Evolutionary conservation across 2,797 vertebrate genomes (phyloP).

Genomic region (Pseudomugil gertrudae): DNA sequence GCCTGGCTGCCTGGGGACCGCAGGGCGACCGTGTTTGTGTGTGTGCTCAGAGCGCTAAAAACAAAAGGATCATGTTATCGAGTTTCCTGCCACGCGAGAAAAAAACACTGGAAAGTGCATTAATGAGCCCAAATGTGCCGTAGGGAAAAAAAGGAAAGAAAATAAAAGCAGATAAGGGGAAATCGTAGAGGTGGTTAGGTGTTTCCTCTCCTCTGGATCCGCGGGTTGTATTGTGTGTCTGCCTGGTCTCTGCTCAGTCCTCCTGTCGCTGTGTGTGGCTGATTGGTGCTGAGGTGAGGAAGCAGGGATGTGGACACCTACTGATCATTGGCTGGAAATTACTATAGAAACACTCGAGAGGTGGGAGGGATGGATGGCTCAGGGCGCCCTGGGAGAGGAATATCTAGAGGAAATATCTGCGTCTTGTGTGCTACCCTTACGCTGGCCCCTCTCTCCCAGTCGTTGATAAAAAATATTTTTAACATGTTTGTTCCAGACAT

Average conservation of each 20-base stretch:
- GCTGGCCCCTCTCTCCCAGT: conserved; percentile 5
- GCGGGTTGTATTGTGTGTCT: conserved; percentile 71
- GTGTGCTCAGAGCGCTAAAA: conserved; percentile 69
- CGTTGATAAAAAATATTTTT: conserved; percentile 29
- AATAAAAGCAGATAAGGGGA: neutral
- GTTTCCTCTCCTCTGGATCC: conserved; percentile 75
- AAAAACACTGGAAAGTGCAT: conserved; percentile 68
- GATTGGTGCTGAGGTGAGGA: conserved; percentile 92
- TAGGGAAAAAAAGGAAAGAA: neutral
- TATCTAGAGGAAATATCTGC: conserved; percentile 67
- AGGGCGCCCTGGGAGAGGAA: conserved; percentile 71
- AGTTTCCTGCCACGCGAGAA: conserved; percentile 68
- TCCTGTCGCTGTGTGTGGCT: conserved; percentile 92
- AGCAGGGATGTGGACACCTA: conserved; percentile 91
- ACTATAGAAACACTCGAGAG: conserved; percentile 90
- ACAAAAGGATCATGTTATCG: conserved; percentile 81
- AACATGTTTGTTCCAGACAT: conserved; percentile 57
- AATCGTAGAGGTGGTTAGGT: conserved; percentile 56
- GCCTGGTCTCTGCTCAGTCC: conserved; percentile 83
- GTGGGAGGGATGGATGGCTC: conserved; percentile 76
- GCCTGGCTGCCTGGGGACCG: conserved; percentile 55
- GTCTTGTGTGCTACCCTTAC: conserved; percentile 63
- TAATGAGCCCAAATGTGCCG: conserved; percentile 64
- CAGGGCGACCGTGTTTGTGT: conserved; percentile 23
- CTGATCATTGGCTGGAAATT: conserved; percentile 94